A percentile compares a stretch with the other conserved stretches of the same genome.
phyloP scores from a whole-genome alignment of 2,797 vertebrate genomes.

The Channa striata region DNA sequence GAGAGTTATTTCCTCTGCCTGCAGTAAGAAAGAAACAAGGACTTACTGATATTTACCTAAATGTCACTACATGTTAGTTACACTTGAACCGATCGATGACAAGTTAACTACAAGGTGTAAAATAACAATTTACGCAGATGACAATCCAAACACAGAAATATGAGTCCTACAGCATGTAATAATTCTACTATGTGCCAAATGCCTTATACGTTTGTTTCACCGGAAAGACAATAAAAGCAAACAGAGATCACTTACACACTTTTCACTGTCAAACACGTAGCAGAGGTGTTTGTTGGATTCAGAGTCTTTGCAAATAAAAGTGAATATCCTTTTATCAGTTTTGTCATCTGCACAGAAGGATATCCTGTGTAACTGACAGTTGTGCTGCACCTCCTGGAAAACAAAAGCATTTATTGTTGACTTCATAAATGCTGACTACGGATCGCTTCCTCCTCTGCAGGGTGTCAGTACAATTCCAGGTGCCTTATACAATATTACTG shows the following conservation, averaged over 20 bases:
- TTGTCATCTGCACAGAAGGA: slow-evolving; percentile 99
- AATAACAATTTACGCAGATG: neutral
- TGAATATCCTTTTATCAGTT: slow-evolving; percentile 99
- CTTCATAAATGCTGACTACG: neutral
- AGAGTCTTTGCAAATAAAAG: slow-evolving; percentile 99
- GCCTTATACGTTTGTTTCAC: too few relatives aligned
- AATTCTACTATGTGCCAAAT: neutral
- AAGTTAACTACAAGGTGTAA: neutral
- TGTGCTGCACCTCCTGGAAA: slow-evolving; percentile 94
- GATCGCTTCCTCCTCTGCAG: neutral
- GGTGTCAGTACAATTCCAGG: neutral
- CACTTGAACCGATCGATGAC: neutral
- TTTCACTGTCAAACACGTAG: slow-evolving; percentile 99
- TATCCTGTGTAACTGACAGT: slow-evolving; percentile 98
- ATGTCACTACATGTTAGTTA: neutral
- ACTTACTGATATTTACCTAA: neutral
- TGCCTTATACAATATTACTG: neutral
- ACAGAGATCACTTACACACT: slow-evolving; percentile 92
- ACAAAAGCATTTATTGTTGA: slow-evolving; percentile 23
- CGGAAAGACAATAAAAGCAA: neutral
- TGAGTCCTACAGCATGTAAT: neutral
- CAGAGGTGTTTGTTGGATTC: slow-evolving; percentile 98
- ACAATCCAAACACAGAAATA: neutral
- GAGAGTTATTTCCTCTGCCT: slow-evolving; percentile 98
- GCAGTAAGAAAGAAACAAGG: slow-evolving; percentile 30